Conservation (phyloP, 2,888 invertebrate species). For the Drosophila mercatorum region DNA sequence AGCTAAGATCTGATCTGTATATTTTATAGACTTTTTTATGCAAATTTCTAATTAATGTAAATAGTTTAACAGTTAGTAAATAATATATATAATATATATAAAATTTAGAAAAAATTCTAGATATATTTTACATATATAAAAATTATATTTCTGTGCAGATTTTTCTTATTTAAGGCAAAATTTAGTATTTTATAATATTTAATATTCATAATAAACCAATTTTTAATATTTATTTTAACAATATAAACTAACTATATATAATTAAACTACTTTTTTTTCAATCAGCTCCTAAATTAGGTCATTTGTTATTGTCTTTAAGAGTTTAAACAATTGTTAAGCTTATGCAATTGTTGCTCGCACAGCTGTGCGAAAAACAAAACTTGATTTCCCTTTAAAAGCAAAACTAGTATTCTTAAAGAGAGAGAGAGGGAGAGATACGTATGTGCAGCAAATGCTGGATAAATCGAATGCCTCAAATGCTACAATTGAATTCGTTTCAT, state of each 20-base stretch:
- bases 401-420: slow-evolving; percentile 47
- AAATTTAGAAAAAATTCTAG: no score
- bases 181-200: no score
- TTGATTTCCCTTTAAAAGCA: slow-evolving; percentile 30
- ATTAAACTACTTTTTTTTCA: not conserved
- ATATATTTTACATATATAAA: no score
- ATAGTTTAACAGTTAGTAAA: not conserved
- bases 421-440: not conserved
- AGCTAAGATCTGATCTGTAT: not conserved
- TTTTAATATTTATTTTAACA: no score
- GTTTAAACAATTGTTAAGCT: slow-evolving; percentile 22
- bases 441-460: slow-evolving; percentile 22
- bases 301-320: not conserved
- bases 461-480: slow-evolving; percentile 21
- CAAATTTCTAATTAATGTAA: not conserved
- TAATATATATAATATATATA: no score
- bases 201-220: no score
- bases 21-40: not conserved
- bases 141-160: no score
- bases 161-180: no score
- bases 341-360: slow-evolving; percentile 28
- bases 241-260: no score
- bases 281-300: slow-evolving; percentile 35
- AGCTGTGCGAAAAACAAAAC: slow-evolving; percentile 16
- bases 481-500: slow-evolving; percentile 44